Evolutionary conservation across 1,140 invertebrate genomes (phyloP), one percentile per base, ranked within the genome.

Genomic region (Rhizoglyphus robini): DNA sequence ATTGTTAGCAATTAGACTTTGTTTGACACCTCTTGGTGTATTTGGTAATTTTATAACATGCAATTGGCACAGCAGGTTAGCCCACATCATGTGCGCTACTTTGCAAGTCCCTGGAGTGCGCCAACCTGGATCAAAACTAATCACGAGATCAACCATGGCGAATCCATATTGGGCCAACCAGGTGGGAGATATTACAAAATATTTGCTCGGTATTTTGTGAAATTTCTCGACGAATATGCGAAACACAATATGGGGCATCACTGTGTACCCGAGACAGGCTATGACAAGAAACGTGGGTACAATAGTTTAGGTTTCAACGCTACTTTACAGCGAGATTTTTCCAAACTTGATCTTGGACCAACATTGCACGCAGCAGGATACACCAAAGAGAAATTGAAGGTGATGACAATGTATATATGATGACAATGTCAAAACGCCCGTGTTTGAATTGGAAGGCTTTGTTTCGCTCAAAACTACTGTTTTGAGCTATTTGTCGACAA

Each of bases 61-160:
- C n/a, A n/a, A n/a, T n/a, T 74, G 67, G 83, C 83, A 18, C 69
- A 73, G 41, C 62, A 70, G 18, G 58, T 82, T 36, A 76, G 72
- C 48, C 66, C 71, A 4, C 69, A 76, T 54, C 69, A 74, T 59
- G 68, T 83, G 71, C 69, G 78, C 61, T 75, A 90, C 1, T 76
- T 90, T 65, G 82, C 81, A 0, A 81, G 84, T 15, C 81, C 86
- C 0, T 96, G 92, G 91, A 85, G 84, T 62, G 81, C 49, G 57
- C 62, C 49, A 23, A 8, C 68, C 20, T 80, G 79, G 79, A 79
- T 80, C 78, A 81, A 80, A 67, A 76, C 77, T 18, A 76, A 76
- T 65, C 69, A 73, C 2, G 72, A 73, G 48, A 75, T 76, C 73
- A 77, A 70, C 38, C 75, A 75, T n/a, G 73, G 73, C 18, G 78